A percentile compares a stretch with the other conserved stretches of the same genome.
phyloP scores from a whole-genome alignment of 2,888 invertebrate genomes.

The Augiades crinisus region DNA sequence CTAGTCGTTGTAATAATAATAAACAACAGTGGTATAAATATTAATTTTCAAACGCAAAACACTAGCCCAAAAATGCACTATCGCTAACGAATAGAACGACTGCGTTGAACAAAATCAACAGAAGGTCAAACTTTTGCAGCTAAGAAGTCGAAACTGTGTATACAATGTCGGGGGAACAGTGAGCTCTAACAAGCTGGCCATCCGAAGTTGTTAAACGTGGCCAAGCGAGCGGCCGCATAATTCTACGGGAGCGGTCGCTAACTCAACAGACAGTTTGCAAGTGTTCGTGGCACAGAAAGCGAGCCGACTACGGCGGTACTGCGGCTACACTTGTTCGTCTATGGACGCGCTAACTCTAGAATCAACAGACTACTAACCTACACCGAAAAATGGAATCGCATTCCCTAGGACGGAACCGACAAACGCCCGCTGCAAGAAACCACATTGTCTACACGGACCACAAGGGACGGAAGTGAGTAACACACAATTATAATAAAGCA shows the following conservation, averaged over 20 bases:
- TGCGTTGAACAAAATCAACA: slow-evolving; percentile 72
- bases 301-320: background rate
- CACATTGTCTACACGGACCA: slow-evolving; percentile 79
- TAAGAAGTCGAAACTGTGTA: slow-evolving; percentile 71
- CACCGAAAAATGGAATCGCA: slow-evolving; percentile 59
- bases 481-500: slow-evolving; percentile 31
- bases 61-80: slow-evolving; percentile 29
- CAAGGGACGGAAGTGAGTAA: slow-evolving; percentile 77
- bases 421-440: slow-evolving; percentile 67
- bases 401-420: slow-evolving; percentile 56
- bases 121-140: slow-evolving; percentile 65
- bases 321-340: background rate
- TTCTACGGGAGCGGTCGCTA: slow-evolving; percentile 57
- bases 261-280: slow-evolving; percentile 54
- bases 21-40: background rate
- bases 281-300: slow-evolving; percentile 44
- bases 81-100: slow-evolving; percentile 44
- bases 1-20: background rate
- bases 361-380: slow-evolving; percentile 4
- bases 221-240: slow-evolving; percentile 51
- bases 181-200: slow-evolving; percentile 72
- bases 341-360: slow-evolving; percentile 8
- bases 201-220: slow-evolving; percentile 68
- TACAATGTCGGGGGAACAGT: slow-evolving; percentile 62
- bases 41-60: background rate